phyloP scores from a whole-genome alignment of 2,797 vertebrate species.

The Amphiprion clarkii region DNA sequence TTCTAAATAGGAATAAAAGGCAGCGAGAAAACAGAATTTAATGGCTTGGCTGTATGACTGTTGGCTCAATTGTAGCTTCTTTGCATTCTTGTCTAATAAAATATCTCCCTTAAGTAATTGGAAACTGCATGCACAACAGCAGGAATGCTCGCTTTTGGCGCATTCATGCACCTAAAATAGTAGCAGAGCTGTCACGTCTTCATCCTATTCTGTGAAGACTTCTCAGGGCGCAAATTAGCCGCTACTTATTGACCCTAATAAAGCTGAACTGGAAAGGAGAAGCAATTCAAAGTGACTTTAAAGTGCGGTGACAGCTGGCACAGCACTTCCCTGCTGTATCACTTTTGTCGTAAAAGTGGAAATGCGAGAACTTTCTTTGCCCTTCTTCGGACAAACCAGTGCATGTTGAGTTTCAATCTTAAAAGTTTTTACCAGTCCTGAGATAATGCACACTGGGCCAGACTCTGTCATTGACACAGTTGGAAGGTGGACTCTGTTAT shows the following conservation, averaged over 20 bases:
- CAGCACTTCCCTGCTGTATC: neutral
- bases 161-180: neutral
- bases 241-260: neutral
- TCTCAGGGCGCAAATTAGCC: neutral
- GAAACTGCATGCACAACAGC: neutral
- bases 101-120: neutral
- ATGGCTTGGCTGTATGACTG: no score
- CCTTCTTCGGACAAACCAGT: neutral
- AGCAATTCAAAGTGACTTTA: neutral
- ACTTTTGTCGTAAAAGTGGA: neutral
- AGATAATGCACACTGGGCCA: neutral
- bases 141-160: neutral
- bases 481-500: constrained; percentile 23
- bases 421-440: neutral
- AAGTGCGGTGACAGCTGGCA: neutral
- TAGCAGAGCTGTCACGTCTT: neutral
- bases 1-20: neutral
- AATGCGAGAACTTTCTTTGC: neutral
- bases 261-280: neutral
- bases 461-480: constrained; percentile 40
- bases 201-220: neutral
- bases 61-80: neutral
- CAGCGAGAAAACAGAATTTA: no score
- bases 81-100: neutral
- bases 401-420: neutral